Evolutionary conservation across 2,797 vertebrate genomes (phyloP), one percentile per base, ranked within the genome.

Genomic region (Danio aesculapii): DNA sequence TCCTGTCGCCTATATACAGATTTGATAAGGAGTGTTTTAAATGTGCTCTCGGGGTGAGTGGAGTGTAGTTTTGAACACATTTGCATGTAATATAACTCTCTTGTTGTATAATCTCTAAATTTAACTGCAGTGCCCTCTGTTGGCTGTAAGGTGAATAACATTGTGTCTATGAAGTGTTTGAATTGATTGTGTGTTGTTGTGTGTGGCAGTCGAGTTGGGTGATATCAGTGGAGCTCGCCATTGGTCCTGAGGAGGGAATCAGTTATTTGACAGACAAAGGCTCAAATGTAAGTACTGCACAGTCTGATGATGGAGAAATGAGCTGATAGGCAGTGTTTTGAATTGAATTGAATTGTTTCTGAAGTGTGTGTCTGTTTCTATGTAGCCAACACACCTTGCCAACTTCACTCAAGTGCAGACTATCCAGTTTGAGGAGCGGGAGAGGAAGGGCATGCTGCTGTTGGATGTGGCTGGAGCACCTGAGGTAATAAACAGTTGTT

Each of bases 211-310:
- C 97, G 85, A 98, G 97, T 91, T 99, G 98, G 98, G 95, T 99
- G 86, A 98, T 99, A 91, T 96, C 98, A 0, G 98, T 99, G 74
- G 98, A 99, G 80, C 89, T 99, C 88, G 98, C 97, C 6, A 99
- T 99, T 0, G 98, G 98, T 86, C 98, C 98, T 0, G 98, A 99
- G 89, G 98, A 99, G 90, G 98, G 98, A 84, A 98, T 99, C 95
- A 99, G 98, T 92, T 99, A 99, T 94, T 96, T 99, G 90, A 99
- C 98, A 47, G 98, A 99, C 92, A 99, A 99, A 90, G 97, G 97
- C 88, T 99, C 96, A 76, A 98, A 91, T 67, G 98, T 99, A 89
- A 96, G 96, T 95, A 43, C 44, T 57, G 5, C 11, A 14, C 13
- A 2, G 13, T 64, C n/a, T 1, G 2, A 21, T 16, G 0, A 3